Conservation (phyloP, 1,140 invertebrate genomes). For the Dolichoris vasculosae region DNA sequence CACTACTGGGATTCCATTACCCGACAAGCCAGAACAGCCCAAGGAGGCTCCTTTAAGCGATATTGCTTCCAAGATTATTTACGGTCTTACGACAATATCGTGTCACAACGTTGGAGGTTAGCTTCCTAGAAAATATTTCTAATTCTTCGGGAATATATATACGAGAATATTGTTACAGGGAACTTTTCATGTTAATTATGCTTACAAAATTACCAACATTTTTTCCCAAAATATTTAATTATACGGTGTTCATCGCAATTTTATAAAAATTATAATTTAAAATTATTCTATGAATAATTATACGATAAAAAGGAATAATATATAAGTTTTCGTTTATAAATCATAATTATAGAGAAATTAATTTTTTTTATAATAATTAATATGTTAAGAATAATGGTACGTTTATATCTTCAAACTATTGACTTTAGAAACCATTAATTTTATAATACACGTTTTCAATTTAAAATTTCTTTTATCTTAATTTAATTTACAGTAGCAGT, state of each 20-base stretch:
- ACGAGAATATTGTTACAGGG: background rate
- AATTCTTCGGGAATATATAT: background rate
- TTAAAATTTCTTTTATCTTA: too few relatives aligned
- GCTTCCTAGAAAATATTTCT: background rate
- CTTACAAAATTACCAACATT: background rate
- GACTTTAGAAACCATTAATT: too few relatives aligned
- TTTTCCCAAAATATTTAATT: too few relatives aligned
- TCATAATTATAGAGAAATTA: too few relatives aligned
- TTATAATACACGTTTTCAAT: too few relatives aligned
- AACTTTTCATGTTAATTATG: too few relatives aligned
- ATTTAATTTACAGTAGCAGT: background rate
- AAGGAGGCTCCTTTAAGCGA: constrained; percentile 26
- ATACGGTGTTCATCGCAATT: too few relatives aligned
- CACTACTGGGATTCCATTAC: constrained; percentile 48
- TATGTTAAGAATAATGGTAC: too few relatives aligned
- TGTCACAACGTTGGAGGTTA: background rate
- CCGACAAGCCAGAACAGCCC: background rate
- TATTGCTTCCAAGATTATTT: constrained; percentile 50
- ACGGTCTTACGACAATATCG: background rate
- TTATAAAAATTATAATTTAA: background rate
- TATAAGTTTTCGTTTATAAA: too few relatives aligned
- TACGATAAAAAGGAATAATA: too few relatives aligned
- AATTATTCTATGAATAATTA: background rate
- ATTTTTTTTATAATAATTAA: too few relatives aligned
- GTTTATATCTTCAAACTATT: too few relatives aligned